Evolutionary conservation across 2,797 vertebrate genomes (phyloP).

Genomic region (Lagorchestes hirsutus): DNA sequence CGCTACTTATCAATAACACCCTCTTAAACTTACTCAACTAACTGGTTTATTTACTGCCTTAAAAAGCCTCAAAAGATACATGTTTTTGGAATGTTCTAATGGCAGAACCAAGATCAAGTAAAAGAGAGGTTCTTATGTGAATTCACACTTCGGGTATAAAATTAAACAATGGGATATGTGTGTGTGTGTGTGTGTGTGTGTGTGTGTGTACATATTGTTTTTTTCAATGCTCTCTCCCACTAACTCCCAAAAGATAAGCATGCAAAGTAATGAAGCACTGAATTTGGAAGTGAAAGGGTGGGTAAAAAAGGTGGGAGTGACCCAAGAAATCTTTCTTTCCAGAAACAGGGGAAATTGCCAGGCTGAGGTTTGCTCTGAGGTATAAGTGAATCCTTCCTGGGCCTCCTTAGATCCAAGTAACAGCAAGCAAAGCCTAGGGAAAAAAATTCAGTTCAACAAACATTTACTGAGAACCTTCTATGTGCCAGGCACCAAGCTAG

Average conservation of each 20-base stretch:
- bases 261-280: not conserved
- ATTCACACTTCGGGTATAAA: constrained; percentile 28
- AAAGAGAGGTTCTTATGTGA: not conserved
- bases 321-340: not conserved
- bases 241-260: not conserved
- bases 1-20: constrained; percentile 78
- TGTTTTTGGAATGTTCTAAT: constrained; percentile 74
- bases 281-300: not conserved
- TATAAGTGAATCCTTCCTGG: not conserved
- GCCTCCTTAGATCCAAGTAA: not conserved
- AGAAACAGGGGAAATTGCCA: not conserved
- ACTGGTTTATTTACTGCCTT: constrained; percentile 70
- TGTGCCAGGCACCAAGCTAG: not conserved
- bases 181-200: accelerated
- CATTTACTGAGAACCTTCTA: not conserved
- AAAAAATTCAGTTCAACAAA: not conserved
- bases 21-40: constrained; percentile 75
- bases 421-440: not conserved
- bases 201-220: not conserved
- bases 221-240: not conserved
- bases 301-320: not conserved
- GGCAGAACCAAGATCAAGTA: constrained; percentile 72
- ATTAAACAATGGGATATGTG: not conserved
- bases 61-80: constrained; percentile 69
- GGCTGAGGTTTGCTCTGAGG: not conserved